Base-by-base conservation (phyloP, 2,113 vertebrate species). In the Periophthalmus modestus region DNA sequence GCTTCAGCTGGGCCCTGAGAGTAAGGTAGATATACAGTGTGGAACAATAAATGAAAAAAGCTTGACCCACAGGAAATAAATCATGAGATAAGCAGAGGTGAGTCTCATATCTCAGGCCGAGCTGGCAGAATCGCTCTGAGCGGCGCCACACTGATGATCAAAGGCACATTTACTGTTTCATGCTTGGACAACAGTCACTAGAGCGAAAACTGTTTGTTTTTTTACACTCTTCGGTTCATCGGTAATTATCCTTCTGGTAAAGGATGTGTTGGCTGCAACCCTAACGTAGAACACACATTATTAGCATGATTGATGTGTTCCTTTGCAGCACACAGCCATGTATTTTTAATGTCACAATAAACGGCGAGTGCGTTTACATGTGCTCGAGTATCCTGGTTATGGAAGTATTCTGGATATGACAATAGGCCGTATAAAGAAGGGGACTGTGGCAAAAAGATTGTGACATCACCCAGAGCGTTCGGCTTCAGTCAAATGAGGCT, bases 101-200 rank as follows among this genome's bases (percentile, higher is more conserved):
- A 39, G 76, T 71, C 77, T 55, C 62, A 63, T 16, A 74, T 72
- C 58, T 84, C 73, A 9, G 63, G n/a, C 3, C 73, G 50, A 65
- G 50, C 18, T 77, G 82, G 69, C 73, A 78, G 68, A n/a, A 19
- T 79, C 65, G 34, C 18, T 7, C 5, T 4, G 21, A 46, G 61
- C 69, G 80, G 83, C 52, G 12, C 78, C 75, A 72, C 73, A 19
- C 11, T 72, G 43, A 80, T 72, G 43, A 82, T 82, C 75, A 78
- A 73, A 80, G 65, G 34, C 66, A 43, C 70, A 28, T 84, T 77
- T 79, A 74, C 48, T 70, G 62, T 78, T 77, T 71, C 66, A 77
- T 43, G 46, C 54, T 63, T 74, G 78, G 68, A 72, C 73, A 77
- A 23, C 43, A 62, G 72, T 39, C 65, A 71, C 24, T 69, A 43